Evolutionary conservation across 2,797 vertebrate genomes (phyloP), one percentile per base, ranked within the genome.

Genomic region (Linurgus olivaceus): DNA sequence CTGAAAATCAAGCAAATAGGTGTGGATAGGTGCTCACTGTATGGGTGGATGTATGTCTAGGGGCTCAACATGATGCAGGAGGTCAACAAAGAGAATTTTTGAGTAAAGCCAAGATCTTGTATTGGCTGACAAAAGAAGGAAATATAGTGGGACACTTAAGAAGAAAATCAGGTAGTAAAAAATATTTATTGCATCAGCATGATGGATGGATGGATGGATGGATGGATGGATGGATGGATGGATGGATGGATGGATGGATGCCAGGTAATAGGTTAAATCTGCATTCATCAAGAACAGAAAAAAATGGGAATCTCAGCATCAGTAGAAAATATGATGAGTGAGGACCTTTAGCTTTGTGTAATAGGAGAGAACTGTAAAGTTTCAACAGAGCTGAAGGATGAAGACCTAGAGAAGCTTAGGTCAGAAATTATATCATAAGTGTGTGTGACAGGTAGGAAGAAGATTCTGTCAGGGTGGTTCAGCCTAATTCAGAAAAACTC

Each of bases 41-140:
- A 47, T 51, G 26, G 13, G 17, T 42, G 38, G 19, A 21, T n/a
- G 44, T 19, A 25, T 17, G 8, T 73, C n/a, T 91, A 40, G 11
- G 16, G n/a, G 23, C 20, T 66, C 29, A 84, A 45, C 11, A 40
- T 65, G 48, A 37, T 52, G 38, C 13, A 71, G 15, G 17, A 38
- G 5, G 8, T 74, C 15, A 7, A 6, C 62, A 33, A 89, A 89
- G 35, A 3, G 1, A 25, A 14, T 35, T 68, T 76, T 37, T 61
- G 10, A 63, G 7, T 26, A 80, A 68, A 58, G 40, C 4, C 25
- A 77, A 76, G 45, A 57, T 61, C 20, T 51, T 78, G 2, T n/a
- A n/a, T 33, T 0, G 0, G 29, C 24, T 61, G 25, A 40, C 24
- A 40, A 73, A 68, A 66, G 38, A 47, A 11, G 17, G 11, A 70